A percentile compares a stretch with the other conserved stretches of the same genome.
phyloP scores from a whole-genome alignment of 2,797 vertebrate species.

The Crocidura indochinensis region DNA sequence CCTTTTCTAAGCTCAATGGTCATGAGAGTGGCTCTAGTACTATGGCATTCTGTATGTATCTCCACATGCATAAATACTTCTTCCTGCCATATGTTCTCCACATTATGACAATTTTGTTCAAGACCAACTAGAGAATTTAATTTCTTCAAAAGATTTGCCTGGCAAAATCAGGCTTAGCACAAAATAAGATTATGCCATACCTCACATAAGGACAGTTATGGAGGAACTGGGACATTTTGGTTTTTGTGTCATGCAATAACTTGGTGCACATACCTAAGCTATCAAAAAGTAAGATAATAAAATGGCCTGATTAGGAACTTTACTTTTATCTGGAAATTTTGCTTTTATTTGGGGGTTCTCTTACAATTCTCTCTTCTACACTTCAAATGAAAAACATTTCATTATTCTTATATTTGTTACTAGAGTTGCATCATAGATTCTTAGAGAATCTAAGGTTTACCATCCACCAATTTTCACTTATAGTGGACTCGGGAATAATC shows the following conservation, averaged over 20 bases:
- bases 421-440: conserved; percentile 15
- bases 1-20: neutral
- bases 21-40: neutral
- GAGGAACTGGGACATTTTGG: too few relatives aligned
- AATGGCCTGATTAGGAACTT: neutral
- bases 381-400: conserved; percentile 4
- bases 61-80: too few relatives aligned
- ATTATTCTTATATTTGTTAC: neutral
- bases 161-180: neutral
- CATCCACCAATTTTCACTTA: conserved; percentile 47
- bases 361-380: neutral
- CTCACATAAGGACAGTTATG: too few relatives aligned
- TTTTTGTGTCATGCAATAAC: too few relatives aligned
- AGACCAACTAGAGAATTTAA: neutral
- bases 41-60: neutral
- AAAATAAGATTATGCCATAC: neutral
- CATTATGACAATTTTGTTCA: neutral
- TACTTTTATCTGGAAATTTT: conserved; percentile 44
- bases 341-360: neutral
- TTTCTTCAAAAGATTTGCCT: neutral
- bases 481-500: neutral
- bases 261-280: too few relatives aligned
- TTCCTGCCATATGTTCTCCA: rapidly evolving
- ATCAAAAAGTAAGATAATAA: too few relatives aligned
- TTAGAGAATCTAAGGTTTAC: conserved; percentile 40